Evolutionary conservation across 1,140 invertebrate genomes (phyloP).

Genomic region (Drosophila grimshawi): DNA sequence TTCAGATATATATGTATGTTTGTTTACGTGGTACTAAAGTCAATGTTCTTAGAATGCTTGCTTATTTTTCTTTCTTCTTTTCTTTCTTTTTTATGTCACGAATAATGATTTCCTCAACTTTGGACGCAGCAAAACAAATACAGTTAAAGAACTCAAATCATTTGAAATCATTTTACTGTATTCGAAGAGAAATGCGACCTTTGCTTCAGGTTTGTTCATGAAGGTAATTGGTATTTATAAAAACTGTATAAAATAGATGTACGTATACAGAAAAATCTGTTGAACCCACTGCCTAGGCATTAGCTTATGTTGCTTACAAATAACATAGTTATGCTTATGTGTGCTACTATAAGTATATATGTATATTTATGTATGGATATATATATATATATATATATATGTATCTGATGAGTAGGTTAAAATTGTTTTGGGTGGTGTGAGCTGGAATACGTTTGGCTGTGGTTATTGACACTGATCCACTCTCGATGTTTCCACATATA

Average conservation of each 20-base stretch:
- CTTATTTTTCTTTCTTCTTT: constrained; percentile 13
- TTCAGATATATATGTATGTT: constrained; percentile 41
- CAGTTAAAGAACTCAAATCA: constrained; percentile 4
- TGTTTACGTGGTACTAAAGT: constrained; percentile 28
- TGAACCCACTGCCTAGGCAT: constrained; percentile 57
- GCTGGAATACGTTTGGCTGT: constrained; percentile 71
- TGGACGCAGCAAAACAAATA: constrained; percentile 10
- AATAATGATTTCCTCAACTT: constrained; percentile 24
- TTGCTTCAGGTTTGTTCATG: constrained; percentile 5
- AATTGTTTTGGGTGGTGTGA: constrained; percentile 36
- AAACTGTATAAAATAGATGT: constrained; percentile 45
- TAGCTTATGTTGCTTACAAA: constrained; percentile 50
- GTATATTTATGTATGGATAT: background rate
- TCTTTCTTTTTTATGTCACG: constrained; percentile 12
- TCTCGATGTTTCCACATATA: constrained; percentile 18
- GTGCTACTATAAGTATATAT: constrained; percentile 23
- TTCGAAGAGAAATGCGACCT: constrained; percentile 4
- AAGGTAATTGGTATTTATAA: constrained; percentile 26
- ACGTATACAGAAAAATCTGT: constrained; percentile 50
- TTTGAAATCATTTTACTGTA: background rate
- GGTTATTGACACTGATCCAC: constrained; percentile 47
- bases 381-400: constrained; percentile 9
- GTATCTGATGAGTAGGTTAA: constrained; percentile 14
- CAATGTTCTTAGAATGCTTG: constrained; percentile 60
- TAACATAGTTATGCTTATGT: constrained; percentile 47